Evolutionary conservation across 2,888 invertebrate species (phyloP), one percentile per base, ranked within the genome.

Genomic region (Syritta pipiens): DNA sequence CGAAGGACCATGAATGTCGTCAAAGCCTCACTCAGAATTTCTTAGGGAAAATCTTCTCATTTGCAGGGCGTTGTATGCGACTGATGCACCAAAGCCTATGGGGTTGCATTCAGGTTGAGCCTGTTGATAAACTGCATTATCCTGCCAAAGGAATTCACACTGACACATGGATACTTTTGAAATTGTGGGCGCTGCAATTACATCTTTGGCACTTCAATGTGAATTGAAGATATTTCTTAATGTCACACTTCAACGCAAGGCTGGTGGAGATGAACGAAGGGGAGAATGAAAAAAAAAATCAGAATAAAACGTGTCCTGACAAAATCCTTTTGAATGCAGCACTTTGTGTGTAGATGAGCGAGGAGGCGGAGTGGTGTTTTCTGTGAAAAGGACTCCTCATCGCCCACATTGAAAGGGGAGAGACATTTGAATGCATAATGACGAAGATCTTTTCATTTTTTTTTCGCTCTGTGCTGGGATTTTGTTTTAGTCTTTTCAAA

Each of bases 111-210:
- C 60, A 67, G 12, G 55, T 49, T 28, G 63, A 77, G 72, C 60
- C 71, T 60, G 72, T 72, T 77, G 49, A 77, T 77, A 77, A 77
- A 72, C 77, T 60, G 72, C 59, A 77, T 72, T 77, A 77, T 77
- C 35, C 59, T 40, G 59, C 10, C 10, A 57, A 49, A 35, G 30
- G 32, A 46, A 40, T 17, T 12, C 46, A 57, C 28, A 20, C 46
- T 49, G 7, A 32, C 28, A n/a, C 44, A 42, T 19, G 44, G 44
- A 55, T 46, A 62, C 75, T 68, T 75, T 75, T 75, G 35, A 46
- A 63, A 71, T 59, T 72, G 59, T 53, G 59, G 77, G 60, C 60
- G 53, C 53, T 65, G 72, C 77, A 77, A 77, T 77, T 77, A 77
- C 65, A 72, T 72, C 77, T 72, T 71, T 77, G 72, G 55, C 77